These are phyloP conservation scores for Kryptolebias marmoratus DNA, from an alignment of 2,113 vertebrate species.

Conservation along the genomic window DNA sequence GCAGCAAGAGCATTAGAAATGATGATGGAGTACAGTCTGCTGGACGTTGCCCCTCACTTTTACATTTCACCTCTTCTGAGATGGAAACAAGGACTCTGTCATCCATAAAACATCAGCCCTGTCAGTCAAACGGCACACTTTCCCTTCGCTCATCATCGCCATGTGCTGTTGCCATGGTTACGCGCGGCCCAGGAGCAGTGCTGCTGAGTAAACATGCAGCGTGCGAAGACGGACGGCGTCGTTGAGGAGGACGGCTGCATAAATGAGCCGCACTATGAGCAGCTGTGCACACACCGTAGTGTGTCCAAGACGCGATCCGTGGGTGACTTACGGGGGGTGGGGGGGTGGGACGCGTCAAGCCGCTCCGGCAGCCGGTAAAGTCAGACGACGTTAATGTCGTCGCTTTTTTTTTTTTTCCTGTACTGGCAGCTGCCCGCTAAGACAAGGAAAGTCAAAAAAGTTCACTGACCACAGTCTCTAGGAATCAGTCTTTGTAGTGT, in stretches of 20 bases:
- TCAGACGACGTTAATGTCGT: neutral
- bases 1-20: neutral
- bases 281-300: slow-evolving; percentile 6
- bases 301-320: neutral
- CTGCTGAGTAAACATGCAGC: slow-evolving; percentile 3
- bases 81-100: slow-evolving; percentile 23
- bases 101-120: slow-evolving; percentile 63
- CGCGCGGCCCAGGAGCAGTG: slow-evolving; percentile 12
- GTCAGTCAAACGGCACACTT: slow-evolving; percentile 50
- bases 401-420: too few species aligned
- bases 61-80: slow-evolving; percentile 14
- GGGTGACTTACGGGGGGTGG: neutral
- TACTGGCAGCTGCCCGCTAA: too few species aligned
- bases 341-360: neutral
- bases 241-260: slow-evolving; percentile 23
- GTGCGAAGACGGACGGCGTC: slow-evolving; percentile 6
- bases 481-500: too few species aligned
- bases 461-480: too few species aligned
- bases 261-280: slow-evolving; percentile 16
- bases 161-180: slow-evolving; percentile 63
- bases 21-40: neutral
- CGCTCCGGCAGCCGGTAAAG: neutral
- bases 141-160: slow-evolving; percentile 22
- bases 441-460: too few species aligned
- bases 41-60: slow-evolving; percentile 7